Conservation (phyloP, 2,888 invertebrate species). For the Drosophila kanekoi region DNA sequence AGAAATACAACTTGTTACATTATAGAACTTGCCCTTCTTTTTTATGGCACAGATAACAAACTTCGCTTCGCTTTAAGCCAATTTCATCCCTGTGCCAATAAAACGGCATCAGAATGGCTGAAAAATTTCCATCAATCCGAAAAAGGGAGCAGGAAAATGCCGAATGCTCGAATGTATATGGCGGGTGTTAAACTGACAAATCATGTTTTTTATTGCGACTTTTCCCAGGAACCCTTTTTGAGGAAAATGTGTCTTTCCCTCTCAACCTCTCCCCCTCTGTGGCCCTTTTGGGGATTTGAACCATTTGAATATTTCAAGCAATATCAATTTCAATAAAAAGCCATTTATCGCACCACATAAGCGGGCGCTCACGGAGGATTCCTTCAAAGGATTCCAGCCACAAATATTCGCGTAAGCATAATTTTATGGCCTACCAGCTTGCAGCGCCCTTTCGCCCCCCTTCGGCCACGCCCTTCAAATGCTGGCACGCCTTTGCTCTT, state of each 20-base stretch:
- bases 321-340: conserved; percentile 85
- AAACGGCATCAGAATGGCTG: conserved; percentile 10
- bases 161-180: conserved; percentile 51
- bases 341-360: conserved; percentile 83
- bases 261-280: not conserved
- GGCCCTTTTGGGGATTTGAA: conserved; percentile 17
- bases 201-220: conserved; percentile 82
- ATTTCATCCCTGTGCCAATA: conserved; percentile 3
- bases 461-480: not conserved
- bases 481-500: conserved; percentile 22
- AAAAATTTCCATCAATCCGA: conserved; percentile 40
- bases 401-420: conserved; percentile 69
- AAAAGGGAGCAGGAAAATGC: conserved; percentile 9
- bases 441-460: not conserved
- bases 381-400: conserved; percentile 59
- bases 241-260: conserved; percentile 3
- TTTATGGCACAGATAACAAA: not conserved
- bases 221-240: conserved; percentile 53
- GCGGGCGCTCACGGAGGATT: conserved; percentile 56
- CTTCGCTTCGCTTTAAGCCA: not conserved
- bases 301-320: conserved; percentile 77
- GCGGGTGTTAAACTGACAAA: conserved; percentile 84
- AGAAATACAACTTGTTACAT: not conserved
- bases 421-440: conserved; percentile 72
- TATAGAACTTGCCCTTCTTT: not conserved